Base-by-base conservation (phyloP, 1,140 invertebrate species). In the Meloidogyne floridensis region DNA sequence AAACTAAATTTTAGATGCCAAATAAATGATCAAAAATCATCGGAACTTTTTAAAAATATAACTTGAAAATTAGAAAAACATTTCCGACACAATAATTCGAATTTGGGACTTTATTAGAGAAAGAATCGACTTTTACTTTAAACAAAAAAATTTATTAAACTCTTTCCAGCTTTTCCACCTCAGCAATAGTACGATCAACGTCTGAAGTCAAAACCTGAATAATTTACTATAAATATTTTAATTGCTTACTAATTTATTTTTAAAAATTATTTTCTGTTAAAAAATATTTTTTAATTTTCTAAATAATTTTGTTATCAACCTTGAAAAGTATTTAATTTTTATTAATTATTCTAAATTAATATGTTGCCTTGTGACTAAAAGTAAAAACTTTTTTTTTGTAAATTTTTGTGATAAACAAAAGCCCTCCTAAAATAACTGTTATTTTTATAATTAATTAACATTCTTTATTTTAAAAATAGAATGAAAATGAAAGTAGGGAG, bases 111-210 rank as follows among this genome's bases (percentile, higher is more conserved):
- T 47, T 47, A 71, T 42, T 18, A 71, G 70, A 71, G 8, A 6
- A 42, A 20, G 8, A 20, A 71, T 6, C 8, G 7, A 20, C 5
- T 7, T 42, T 42, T 20, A 32, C 18, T 71, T 42, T 18, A 42
- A 32, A 32, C 32, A 32, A n/a, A 53, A 73, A 13, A 74, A 54
- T 15, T 18, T 43, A 69, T 69, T 32, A 32, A 69, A 79, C 77
- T 56, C 80, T 87, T 71, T 76, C 83, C 78, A 72, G 83, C 83
- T 77, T 80, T 72, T 88, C 77, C 65, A 88, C 86, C 74, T 90
- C 88, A 70, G 86, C 88, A 75, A 89, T 89, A 11, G 88, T 90
- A 18, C 84, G 81, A 80, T 89, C 88, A 11, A 89, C 87, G 84
- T 89, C 88, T 15, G 88, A 89, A 43, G 88, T 89, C n/a, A 89